phyloP scores from a whole-genome alignment of 2,113 vertebrate genomes.

The Brevimyrus niger region DNA sequence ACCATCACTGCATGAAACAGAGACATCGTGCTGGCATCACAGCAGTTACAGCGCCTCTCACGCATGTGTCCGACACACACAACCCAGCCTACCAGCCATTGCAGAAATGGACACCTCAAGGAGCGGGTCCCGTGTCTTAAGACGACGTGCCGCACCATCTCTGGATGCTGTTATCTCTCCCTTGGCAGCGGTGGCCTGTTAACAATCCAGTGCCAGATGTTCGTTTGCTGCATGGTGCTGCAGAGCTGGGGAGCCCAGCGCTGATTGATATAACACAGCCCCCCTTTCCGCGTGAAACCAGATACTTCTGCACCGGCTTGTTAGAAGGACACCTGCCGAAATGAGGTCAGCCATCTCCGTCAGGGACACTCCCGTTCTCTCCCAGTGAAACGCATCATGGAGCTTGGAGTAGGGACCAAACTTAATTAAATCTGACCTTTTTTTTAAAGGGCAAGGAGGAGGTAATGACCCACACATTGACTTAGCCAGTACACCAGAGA shows the following conservation, averaged over 20 bases:
- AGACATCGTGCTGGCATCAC: background rate
- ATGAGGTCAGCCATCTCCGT: constrained; percentile 17
- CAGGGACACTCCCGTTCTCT: background rate
- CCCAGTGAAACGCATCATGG: background rate
- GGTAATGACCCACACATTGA: constrained; percentile 24
- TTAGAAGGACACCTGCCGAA: background rate
- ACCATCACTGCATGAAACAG: background rate
- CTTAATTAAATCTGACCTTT: constrained; percentile 30
- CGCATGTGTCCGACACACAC: background rate
- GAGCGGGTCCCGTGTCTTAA: background rate
- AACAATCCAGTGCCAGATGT: background rate
- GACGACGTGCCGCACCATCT: background rate
- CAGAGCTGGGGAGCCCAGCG: background rate
- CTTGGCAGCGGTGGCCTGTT: background rate
- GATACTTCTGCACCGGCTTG: background rate
- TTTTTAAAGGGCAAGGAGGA: constrained; percentile 18
- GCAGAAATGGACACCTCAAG: background rate
- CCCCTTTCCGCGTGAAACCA: background rate
- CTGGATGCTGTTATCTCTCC: background rate
- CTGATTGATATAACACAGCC: background rate
- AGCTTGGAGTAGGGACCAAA: constrained; percentile 2
- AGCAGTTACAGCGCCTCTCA: background rate
- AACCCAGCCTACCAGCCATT: background rate
- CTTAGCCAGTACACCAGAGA: constrained; percentile 58
- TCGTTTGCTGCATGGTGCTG: background rate